Evolutionary conservation across 2,888 invertebrate genomes (phyloP), one percentile per base, ranked within the genome.

Genomic region (Entomobrya multifasciata): DNA sequence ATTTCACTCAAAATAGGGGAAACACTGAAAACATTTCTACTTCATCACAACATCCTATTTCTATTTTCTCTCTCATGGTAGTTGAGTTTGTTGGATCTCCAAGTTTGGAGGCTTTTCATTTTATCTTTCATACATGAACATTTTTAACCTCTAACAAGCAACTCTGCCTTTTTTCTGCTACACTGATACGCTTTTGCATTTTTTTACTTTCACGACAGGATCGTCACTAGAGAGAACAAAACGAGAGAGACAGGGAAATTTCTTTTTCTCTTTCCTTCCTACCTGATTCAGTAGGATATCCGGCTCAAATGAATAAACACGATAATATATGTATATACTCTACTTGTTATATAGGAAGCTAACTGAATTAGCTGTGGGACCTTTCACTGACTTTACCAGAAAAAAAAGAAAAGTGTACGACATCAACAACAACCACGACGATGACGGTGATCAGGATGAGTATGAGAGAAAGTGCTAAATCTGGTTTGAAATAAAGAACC

Each of bases 301-400:
- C 57, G 36, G 52, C 17, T 20, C 3, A 30, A 77, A 77, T 60
- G 44, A 27, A 44, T 44, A 27, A 25, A 44, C 27, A 60, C n/a
- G 27, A 15, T 36, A 36, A 6, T 36, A 36, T 36, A n/a, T n/a
- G n/a, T n/a, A n/a, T n/a, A n/a, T n/a, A n/a, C 36, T 36, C 4
- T 36, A 36, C 36, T 8, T 36, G 8, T 36, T 36, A 36, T 36
- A n/a, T 44, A 57, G 49, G 22, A 60, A 44, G 41, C 77, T 60
- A 77, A 77, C 77, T 25, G 60, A 77, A 77, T 60, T 77, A 77
- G 77, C 60, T 60, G 15, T 77, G 77, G 77, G 77, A 77, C 60
- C 49, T 57, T 60, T 44, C 25, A 36, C 36, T 36, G 25, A 20
- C 10, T 70, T 27, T 47, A 52, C 10, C 55, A 55, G 36, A 74